Percentiles rank a stretch among this genome's conserved stretches.
Evolutionary conservation across 2,888 invertebrate genomes (phyloP).

Genomic region (Steinernema hermaphroditum): DNA sequence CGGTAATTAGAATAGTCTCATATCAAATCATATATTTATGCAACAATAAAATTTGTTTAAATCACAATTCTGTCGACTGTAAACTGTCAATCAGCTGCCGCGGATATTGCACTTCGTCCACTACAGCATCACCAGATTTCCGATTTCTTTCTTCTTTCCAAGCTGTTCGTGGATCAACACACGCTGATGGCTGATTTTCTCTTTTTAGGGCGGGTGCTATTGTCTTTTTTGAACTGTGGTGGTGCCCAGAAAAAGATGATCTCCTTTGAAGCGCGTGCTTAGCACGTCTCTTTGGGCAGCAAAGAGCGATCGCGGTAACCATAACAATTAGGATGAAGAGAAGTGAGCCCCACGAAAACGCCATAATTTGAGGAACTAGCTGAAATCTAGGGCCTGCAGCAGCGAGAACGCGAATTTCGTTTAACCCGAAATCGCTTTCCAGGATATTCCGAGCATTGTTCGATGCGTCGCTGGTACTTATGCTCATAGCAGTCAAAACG

Average conservation of each 20-base stretch:
- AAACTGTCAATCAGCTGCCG: neutral
- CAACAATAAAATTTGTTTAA: too few species aligned
- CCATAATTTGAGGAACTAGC: neutral
- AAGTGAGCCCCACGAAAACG: neutral
- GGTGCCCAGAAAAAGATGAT: neutral
- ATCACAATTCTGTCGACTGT: neutral
- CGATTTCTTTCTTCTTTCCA: too few species aligned
- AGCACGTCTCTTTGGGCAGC: neutral
- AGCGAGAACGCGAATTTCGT: neutral
- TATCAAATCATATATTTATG: neutral
- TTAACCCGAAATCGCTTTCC: neutral
- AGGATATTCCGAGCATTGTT: neutral
- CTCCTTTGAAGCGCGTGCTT: neutral
- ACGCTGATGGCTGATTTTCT: neutral
- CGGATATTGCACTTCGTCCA: neutral
- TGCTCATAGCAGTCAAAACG: neutral
- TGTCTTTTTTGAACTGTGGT: neutral
- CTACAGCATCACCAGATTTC: too few species aligned
- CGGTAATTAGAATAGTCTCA: too few species aligned
- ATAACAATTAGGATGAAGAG: neutral
- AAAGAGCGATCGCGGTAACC: neutral
- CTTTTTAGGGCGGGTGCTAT: neutral
- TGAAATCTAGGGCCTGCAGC: neutral
- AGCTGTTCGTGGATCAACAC: neutral
- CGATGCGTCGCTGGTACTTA: neutral